These are phyloP conservation scores for Catajapyx aquilonaris DNA, from an alignment of 1,140 invertebrate species.

Conservation along the genomic window DNA sequence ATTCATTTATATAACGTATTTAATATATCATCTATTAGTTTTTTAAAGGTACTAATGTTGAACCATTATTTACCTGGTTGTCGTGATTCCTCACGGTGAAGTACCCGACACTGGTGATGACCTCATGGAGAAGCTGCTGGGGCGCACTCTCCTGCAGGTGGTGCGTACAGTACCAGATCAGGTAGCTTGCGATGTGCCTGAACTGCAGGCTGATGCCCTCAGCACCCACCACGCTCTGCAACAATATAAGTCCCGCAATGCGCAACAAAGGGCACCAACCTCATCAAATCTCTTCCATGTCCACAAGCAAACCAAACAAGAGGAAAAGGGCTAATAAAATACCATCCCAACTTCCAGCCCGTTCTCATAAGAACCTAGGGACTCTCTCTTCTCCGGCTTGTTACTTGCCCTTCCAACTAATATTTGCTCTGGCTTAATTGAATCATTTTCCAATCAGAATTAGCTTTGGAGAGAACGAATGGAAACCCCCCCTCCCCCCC, in stretches of 20 bases:
- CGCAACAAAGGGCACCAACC: too few relatives aligned
- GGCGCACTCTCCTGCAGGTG: constrained; percentile 18
- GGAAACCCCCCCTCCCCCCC: neutral
- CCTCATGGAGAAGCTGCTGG: constrained; percentile 38
- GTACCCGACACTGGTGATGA: constrained; percentile 56
- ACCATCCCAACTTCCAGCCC: too few relatives aligned
- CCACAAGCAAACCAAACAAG: too few relatives aligned
- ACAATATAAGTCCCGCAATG: too few relatives aligned
- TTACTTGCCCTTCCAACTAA: too few relatives aligned
- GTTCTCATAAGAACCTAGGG: too few relatives aligned
- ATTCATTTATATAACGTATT: neutral
- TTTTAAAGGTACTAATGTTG: neutral
- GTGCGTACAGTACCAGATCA: constrained; percentile 56
- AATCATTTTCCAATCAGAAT: constrained; percentile 5
- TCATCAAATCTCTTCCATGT: too few relatives aligned
- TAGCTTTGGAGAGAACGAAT: constrained; percentile 2
- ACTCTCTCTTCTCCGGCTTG: too few relatives aligned
- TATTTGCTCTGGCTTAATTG: constrained; percentile 5
- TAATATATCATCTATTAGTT: neutral
- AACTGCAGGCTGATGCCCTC: constrained; percentile 71
- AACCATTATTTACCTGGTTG: constrained; percentile 44
- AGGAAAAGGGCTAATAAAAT: too few relatives aligned
- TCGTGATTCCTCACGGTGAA: constrained; percentile 56
- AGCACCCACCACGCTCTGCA: constrained; percentile 57
- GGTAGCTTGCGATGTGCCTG: constrained; percentile 63